phyloP scores from a whole-genome alignment of 2,797 vertebrate genomes.

The Danio tinwini region DNA sequence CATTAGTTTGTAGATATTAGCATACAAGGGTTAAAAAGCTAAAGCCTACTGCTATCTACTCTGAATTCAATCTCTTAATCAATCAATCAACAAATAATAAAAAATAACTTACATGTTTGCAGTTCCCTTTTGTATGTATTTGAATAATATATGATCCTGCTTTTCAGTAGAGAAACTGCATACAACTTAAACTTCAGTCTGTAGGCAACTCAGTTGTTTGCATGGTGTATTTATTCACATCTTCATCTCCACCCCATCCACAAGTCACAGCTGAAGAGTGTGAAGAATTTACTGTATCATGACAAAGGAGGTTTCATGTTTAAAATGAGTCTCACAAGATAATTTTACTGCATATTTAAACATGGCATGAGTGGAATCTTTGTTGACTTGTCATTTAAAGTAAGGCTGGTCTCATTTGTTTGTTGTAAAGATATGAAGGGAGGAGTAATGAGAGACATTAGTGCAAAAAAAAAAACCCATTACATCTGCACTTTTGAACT shows the following conservation, averaged over 20 bases:
- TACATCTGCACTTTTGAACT: neutral
- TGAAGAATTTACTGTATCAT: neutral
- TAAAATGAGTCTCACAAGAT: neutral
- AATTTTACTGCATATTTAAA: neutral
- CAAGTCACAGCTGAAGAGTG: slow-evolving; percentile 1
- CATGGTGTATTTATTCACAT: neutral
- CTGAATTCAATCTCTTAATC: no score
- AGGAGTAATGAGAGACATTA: slow-evolving; percentile 6
- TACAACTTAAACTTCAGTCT: neutral
- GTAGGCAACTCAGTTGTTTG: neutral
- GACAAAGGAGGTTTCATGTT: neutral
- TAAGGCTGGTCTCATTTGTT: neutral
- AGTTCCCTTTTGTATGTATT: neutral
- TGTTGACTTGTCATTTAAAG: neutral
- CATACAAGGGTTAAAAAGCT: neutral
- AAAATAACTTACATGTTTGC: slow-evolving; percentile 4
- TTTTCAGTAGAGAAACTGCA: neutral
- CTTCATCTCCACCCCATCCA: slow-evolving; percentile 12
- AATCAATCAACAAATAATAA: neutral
- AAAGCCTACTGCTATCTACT: neutral
- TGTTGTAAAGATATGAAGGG: neutral
- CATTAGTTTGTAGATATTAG: neutral
- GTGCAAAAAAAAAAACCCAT: no score
- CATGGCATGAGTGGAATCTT: neutral
- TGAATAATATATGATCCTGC: neutral